Conservation (phyloP, 2,888 invertebrate species). For the Diploptera punctata region DNA sequence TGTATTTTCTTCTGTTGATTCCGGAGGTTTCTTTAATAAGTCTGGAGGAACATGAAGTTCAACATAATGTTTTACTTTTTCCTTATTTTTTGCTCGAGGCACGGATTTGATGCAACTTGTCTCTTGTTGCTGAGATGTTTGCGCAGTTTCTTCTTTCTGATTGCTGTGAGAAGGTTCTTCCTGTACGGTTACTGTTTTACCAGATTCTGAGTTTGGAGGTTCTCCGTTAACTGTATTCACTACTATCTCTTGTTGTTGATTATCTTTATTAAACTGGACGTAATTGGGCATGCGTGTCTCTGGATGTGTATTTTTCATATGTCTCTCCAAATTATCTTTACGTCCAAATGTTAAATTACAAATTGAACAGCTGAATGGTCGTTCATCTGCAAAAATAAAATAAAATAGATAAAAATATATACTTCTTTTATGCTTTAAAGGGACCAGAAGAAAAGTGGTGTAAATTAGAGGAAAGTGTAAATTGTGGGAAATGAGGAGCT, state of each 20-base stretch:
- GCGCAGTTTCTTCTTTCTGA: too few species aligned
- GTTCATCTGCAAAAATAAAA: conserved; percentile 65
- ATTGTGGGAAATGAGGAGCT: too few species aligned
- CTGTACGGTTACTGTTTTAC: not conserved
- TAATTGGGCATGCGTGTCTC: conserved; percentile 50
- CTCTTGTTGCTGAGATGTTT: not conserved
- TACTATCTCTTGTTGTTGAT: not conserved
- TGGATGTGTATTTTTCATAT: conserved; percentile 77
- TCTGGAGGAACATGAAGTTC: not conserved
- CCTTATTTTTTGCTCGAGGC: not conserved
- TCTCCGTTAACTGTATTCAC: too few species aligned
- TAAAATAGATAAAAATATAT: too few species aligned
- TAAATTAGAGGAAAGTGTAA: too few species aligned
- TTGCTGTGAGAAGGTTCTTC: not conserved
- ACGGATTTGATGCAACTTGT: conserved; percentile 2
- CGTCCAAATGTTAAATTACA: conserved; percentile 75
- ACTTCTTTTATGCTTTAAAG: too few species aligned
- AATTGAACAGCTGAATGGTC: conserved; percentile 73
- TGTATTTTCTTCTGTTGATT: too few species aligned
- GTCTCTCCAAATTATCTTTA: conserved; percentile 79
- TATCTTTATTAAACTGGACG: too few species aligned
- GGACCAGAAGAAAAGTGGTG: too few species aligned
- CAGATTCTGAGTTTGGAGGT: too few species aligned
- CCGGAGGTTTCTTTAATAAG: too few species aligned
- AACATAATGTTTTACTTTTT: not conserved